Conservation (phyloP, 1,140 invertebrate genomes). For the Sinonovacula constricta region DNA sequence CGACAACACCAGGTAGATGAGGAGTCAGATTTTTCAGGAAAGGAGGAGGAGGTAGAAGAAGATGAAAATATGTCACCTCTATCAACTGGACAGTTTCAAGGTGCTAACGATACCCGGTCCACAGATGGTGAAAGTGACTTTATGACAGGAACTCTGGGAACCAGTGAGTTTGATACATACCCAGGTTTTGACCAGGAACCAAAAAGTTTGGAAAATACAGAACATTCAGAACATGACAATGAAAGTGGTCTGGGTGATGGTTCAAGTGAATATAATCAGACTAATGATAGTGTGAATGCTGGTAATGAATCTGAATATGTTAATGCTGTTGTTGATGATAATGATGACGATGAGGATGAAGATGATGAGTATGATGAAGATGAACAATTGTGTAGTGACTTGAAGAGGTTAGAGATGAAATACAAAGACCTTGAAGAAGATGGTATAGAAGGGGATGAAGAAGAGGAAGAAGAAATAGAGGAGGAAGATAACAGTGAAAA, state of each 20-base stretch:
- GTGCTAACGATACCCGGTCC: too few relatives aligned
- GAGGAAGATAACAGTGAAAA: neutral
- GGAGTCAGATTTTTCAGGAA: slow-evolving; percentile 1
- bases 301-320: neutral
- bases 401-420: slow-evolving; percentile 35
- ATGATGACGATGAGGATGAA: too few relatives aligned
- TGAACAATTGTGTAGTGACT: slow-evolving; percentile 24
- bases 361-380: slow-evolving; percentile 36
- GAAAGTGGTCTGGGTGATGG: too few relatives aligned
- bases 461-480: neutral
- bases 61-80: too few relatives aligned
- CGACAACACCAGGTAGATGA: too few relatives aligned
- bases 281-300: slow-evolving; percentile 16
- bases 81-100: too few relatives aligned
- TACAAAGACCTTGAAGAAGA: slow-evolving; percentile 33
- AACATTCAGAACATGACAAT: slow-evolving; percentile 34
- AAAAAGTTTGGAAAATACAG: slow-evolving; percentile 1
- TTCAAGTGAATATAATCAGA: slow-evolving; percentile 4
- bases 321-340: too few relatives aligned
- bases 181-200: too few relatives aligned
- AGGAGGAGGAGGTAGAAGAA: too few relatives aligned
- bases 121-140: too few relatives aligned
- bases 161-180: slow-evolving; percentile 26
- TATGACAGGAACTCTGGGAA: neutral
- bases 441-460: slow-evolving; percentile 10